phyloP scores from a whole-genome alignment of 2,888 invertebrate genomes.

The Calliopum simillimum region DNA sequence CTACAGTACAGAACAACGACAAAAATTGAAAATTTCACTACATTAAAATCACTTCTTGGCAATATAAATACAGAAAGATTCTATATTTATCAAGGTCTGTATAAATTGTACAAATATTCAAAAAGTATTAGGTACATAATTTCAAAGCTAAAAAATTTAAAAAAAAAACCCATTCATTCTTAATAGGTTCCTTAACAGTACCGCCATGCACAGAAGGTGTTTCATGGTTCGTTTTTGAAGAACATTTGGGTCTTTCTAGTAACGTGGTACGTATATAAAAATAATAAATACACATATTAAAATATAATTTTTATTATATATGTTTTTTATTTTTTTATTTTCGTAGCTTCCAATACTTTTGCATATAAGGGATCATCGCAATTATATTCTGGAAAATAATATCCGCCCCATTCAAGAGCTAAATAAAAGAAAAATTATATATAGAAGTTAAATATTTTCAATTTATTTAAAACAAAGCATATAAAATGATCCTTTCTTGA shows the following conservation, averaged over 20 bases:
- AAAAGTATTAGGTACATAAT: neutral
- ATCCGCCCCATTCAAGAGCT: too few relatives aligned
- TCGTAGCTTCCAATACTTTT: neutral
- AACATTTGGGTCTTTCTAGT: slow-evolving; percentile 64
- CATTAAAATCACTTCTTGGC: neutral
- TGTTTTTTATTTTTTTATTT: neutral
- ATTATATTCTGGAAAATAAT: too few relatives aligned
- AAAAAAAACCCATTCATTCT: too few relatives aligned
- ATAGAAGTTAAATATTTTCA: too few relatives aligned
- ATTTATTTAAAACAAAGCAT: too few relatives aligned
- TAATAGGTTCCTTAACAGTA: slow-evolving; percentile 76
- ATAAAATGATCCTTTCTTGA: too few relatives aligned
- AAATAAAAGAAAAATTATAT: too few relatives aligned
- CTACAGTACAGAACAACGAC: neutral
- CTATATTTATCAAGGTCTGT: neutral
- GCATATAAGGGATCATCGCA: too few relatives aligned
- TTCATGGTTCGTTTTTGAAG: slow-evolving; percentile 75
- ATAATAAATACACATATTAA: slow-evolving; percentile 12
- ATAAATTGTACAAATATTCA: neutral
- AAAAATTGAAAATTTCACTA: neutral
- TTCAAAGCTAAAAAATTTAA: neutral
- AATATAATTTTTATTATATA: slow-evolving; percentile 48
- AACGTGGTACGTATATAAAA: too few relatives aligned
- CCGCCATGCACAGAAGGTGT: slow-evolving; percentile 78
- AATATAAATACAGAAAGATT: neutral